A percentile compares a stretch with the other conserved stretches of the same genome.
Conservation (phyloP, 2,113 vertebrate genomes). For the Antigone vipio region DNA sequence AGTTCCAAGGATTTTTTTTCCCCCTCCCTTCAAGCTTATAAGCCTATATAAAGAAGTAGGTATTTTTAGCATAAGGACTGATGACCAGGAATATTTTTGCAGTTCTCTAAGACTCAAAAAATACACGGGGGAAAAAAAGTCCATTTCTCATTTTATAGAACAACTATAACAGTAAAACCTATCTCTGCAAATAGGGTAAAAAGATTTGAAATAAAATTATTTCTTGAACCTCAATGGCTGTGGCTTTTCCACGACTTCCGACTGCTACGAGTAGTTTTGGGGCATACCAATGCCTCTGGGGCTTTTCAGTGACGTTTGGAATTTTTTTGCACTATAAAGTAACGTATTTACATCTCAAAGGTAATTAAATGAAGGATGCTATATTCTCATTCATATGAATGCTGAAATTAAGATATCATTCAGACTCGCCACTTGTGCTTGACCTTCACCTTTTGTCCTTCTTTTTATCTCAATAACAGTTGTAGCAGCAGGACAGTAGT, state of each 20-base stretch:
- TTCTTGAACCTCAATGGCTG: background rate
- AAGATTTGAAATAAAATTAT: background rate
- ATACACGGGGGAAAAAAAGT: fast-evolving
- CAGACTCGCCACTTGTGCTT: background rate
- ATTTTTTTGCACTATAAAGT: background rate
- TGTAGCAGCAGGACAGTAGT: background rate
- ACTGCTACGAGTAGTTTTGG: background rate
- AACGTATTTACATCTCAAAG: background rate
- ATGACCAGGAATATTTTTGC: background rate
- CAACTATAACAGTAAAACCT: background rate
- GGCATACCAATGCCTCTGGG: background rate
- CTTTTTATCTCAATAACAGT: background rate
- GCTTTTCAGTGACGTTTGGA: background rate
- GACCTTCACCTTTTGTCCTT: background rate
- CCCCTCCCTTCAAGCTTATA: background rate
- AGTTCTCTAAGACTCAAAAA: background rate
- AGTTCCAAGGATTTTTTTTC: background rate
- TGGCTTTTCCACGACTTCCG: background rate
- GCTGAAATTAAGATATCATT: background rate
- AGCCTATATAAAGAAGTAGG: background rate
- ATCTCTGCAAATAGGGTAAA: background rate
- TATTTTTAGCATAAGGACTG: background rate
- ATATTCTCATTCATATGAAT: background rate
- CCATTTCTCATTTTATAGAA: background rate
- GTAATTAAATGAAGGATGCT: background rate